Percentiles rank a stretch among this genome's conserved stretches.
phyloP scores from a whole-genome alignment of 1,140 invertebrate species.

The Drosophila lacteicornis region DNA sequence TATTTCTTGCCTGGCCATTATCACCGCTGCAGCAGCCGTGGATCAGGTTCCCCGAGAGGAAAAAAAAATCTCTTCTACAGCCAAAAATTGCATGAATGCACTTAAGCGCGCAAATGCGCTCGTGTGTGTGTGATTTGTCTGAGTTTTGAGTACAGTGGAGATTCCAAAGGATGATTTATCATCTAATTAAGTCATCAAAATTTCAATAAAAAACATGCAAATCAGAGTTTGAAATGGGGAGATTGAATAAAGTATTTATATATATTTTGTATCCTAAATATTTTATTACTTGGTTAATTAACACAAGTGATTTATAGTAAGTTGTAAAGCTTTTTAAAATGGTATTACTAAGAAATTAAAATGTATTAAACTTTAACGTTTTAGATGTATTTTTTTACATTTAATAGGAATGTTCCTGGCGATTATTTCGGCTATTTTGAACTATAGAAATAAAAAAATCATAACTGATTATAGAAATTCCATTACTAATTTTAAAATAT shows the following conservation, averaged over 20 bases:
- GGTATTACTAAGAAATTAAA: too few species aligned
- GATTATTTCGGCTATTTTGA: too few species aligned
- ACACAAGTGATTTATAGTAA: too few species aligned
- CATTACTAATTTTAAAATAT: neutral
- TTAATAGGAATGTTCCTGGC: too few species aligned
- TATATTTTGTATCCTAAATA: too few species aligned
- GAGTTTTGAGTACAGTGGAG: slow-evolving; percentile 17
- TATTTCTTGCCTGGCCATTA: slow-evolving; percentile 42
- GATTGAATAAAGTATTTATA: too few species aligned
- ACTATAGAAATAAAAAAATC: neutral
- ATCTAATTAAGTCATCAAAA: neutral
- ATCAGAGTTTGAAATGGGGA: too few species aligned
- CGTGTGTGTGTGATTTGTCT: slow-evolving; percentile 18
- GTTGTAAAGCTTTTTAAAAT: too few species aligned
- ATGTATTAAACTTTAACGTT: too few species aligned
- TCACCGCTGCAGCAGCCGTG: slow-evolving; percentile 28
- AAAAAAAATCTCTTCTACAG: slow-evolving; percentile 45
- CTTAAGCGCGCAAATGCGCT: slow-evolving; percentile 11
- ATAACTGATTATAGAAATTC: neutral
- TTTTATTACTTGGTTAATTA: too few species aligned
- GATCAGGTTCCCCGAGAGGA: slow-evolving; percentile 64
- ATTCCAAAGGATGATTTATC: neutral
- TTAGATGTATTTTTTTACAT: too few species aligned
- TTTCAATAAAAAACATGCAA: neutral
- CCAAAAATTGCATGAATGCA: slow-evolving; percentile 60